These are phyloP conservation scores for Spisula subtruncata DNA, from an alignment of 2,888 invertebrate genomes.

Conservation along the genomic window DNA sequence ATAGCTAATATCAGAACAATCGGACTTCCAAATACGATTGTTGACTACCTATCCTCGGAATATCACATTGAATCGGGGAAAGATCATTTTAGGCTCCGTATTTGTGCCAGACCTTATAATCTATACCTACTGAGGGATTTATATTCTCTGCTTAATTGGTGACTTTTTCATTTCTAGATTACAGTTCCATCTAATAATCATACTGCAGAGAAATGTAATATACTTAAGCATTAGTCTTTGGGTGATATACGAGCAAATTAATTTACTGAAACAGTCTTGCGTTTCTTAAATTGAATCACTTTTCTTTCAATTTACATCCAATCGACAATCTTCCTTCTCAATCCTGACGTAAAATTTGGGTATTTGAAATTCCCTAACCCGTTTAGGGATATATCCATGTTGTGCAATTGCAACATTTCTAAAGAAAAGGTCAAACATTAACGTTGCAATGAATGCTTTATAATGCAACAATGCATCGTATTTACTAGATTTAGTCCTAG, in stretches of 20 bases:
- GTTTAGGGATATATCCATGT: no score
- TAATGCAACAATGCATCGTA: no score
- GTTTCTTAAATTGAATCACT: background rate
- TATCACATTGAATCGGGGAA: slow-evolving; percentile 3
- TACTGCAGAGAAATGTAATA: slow-evolving; percentile 17
- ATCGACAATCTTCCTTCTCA: no score
- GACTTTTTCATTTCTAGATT: background rate
- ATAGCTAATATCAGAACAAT: background rate
- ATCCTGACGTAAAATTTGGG: no score
- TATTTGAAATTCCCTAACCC: no score
- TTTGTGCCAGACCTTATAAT: background rate
- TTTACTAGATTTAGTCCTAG: no score
- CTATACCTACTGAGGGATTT: background rate
- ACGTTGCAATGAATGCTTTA: no score
- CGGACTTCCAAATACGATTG: background rate
- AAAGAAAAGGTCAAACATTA: no score
- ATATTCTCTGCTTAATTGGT: background rate
- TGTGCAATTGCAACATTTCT: no score
- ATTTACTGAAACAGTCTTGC: no score
- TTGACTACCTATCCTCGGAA: background rate
- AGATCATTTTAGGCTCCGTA: background rate
- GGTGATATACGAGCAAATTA: background rate
- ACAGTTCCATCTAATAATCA: background rate
- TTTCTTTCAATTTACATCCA: background rate
- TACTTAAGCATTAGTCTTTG: background rate